Base-by-base conservation (phyloP, 1,140 invertebrate genomes). In the Pseudobourletiella spinata region DNA sequence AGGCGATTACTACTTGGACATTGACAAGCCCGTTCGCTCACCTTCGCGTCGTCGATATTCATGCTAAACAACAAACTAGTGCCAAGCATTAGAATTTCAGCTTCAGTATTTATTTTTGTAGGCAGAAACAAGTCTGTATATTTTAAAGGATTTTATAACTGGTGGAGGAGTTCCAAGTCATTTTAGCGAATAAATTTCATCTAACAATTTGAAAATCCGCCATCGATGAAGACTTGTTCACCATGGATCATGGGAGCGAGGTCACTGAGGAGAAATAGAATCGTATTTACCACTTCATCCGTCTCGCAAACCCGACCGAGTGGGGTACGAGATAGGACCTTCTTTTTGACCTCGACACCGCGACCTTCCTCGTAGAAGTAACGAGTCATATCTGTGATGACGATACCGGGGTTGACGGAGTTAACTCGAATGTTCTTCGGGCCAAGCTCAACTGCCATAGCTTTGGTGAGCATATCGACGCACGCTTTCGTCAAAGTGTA, bases 201-300 rank as follows among this genome's bases (percentile, higher is more conserved):
- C 28, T 51, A 51, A 26, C 14, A 25, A 26, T 24, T 51, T 8
- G 14, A 25, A 28, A 61, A 66, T 0, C 64, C 64, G 26, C 64
- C 64, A 20, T 66, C 64, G 25, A 62, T 54, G 42, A 66, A 60
- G 18, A 66, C 15, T 35, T 51, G 25, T 42, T 61, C 59, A 8
- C 64, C 64, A 46, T 60, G 39, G 24, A 66, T 61, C 59, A 66
- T 66, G 1, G 64, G 64, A 24, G 59, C 59, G 1, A 50, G 28
- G 39, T 66, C 60, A 24, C 55, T 58, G 11, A 66, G 52, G 2
- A 66, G 24, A 24, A 66, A 66, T 24, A 61, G 16, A 35, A 66
- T 62, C 0, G 55, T 59, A 22, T 66, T 66, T 20, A 61, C 54
- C 0, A 65, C 59, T 39, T 65, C 58, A 29, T 61, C 29, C 0